A percentile compares a stretch with the other conserved stretches of the same genome.
phyloP scores from a whole-genome alignment of 92 coral and sea anemone genomes.

The Umimayanthus chanpuru region DNA sequence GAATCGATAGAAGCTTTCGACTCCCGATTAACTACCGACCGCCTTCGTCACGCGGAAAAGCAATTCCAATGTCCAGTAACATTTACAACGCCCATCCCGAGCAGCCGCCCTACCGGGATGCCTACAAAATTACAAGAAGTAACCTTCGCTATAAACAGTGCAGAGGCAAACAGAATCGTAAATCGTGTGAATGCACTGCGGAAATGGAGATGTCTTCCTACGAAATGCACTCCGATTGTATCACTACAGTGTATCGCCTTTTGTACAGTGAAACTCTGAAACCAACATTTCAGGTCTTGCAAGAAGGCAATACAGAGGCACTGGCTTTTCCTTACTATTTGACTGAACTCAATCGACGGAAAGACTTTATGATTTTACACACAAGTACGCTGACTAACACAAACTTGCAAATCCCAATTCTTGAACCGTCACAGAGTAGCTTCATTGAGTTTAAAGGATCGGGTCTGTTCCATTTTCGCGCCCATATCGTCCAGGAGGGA shows the following conservation, averaged over 20 bases:
- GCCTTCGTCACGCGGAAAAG: constrained; percentile 94
- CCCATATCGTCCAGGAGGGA: constrained; percentile 79
- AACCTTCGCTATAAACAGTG: constrained; percentile 94
- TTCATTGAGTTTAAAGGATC: constrained; percentile 89
- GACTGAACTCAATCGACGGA: constrained; percentile 86
- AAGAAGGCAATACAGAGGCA: constrained; percentile 64
- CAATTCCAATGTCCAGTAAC: constrained; percentile 88
- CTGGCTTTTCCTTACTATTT: constrained; percentile 82
- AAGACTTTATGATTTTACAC: constrained; percentile 64
- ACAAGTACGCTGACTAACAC: constrained; percentile 56
- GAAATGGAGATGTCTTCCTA: constrained; percentile 75
- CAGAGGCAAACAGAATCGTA: constrained; percentile 63
- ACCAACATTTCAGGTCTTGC: constrained; percentile 74
- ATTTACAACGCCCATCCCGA: constrained; percentile 90
- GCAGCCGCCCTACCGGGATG: constrained; percentile 82
- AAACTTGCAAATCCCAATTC: constrained; percentile 51
- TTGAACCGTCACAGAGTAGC: constrained; percentile 78
- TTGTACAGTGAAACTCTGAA: constrained; percentile 76
- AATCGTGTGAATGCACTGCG: constrained; percentile 81
- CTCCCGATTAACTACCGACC: constrained; percentile 93
- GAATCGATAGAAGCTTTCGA: constrained; percentile 65
- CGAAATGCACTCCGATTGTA: constrained; percentile 86
- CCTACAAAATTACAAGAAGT: constrained; percentile 73
- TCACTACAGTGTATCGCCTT: constrained; percentile 79
- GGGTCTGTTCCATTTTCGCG: constrained; percentile 94